Evolutionary conservation across 1,140 invertebrate species (phyloP), one percentile per base, ranked within the genome.

Genomic region (Thaumetopoea pityocampa): DNA sequence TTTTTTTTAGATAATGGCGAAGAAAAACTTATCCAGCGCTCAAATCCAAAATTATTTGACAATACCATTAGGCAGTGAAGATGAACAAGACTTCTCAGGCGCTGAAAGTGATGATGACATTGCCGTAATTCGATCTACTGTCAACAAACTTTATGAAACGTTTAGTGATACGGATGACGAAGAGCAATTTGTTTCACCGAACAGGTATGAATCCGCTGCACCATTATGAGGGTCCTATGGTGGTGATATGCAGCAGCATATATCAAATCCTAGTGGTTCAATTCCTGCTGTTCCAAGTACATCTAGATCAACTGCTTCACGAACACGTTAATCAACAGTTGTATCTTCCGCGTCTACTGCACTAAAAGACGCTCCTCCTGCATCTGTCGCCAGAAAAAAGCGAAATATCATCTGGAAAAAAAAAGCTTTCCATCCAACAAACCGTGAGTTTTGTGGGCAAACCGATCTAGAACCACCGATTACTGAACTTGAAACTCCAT

Each of bases 391-490:
- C 20, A 22, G 8, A 8, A n/a, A 22, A 5, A n/a, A n/a, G 6
- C 8, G 6, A 22, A n/a, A n/a, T 22, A 22, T 22, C 2, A n/a
- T n/a, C n/a, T n/a, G 6, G 20, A n/a, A 22, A 22, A 22, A n/a
- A n/a, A n/a, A n/a, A n/a, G n/a, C 20, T 1, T 8, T 22, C 20
- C 6, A 22, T 8, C 20, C 2, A 22, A 8, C 20, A 5, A 8
- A 1, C 8, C 20, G 5, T n/a, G 3, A 22, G 15, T 47, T 47
- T 19, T 20, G 10, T 34, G 35, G 28, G 28, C 11, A 40, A 10
- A 34, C 11, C 6, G 34, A 17, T 18, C 29, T 48, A 34, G 23
- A 41, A 17, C 22, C 28, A 35, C 36, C 24, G 15, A 33, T 35
- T 28, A 40, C 16, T n/a, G 16, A 27, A 9, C 23, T 41, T 8